Base-by-base conservation (phyloP, 2,888 invertebrate species). In the Dasypogon diadema region DNA sequence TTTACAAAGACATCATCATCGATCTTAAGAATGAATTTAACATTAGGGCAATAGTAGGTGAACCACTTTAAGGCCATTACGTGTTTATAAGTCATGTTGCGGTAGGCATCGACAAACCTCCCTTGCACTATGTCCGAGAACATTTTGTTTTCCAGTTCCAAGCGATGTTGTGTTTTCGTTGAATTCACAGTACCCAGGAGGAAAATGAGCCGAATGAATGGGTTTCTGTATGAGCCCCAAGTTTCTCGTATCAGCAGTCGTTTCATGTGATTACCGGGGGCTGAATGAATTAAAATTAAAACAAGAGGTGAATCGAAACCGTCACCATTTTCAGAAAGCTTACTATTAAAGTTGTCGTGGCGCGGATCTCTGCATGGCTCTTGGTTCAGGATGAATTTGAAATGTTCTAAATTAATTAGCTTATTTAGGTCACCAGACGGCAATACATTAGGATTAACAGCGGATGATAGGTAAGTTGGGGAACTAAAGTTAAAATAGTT, bases 31-130 rank as follows among this genome's bases (percentile, higher is more conserved):
- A 94, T 83, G 81, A 89, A 90, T 80, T 89, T 91, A 0, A 92
- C 93, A 42, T 87, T 86, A 0, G 89, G 87, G 83, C 95, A 95
- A 81, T 91, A 89, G 80, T 90, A 91, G 0, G 89, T 86, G 18
- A 91, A 90, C 92, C 94, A 95, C 82, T 94, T 93, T 55, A 95
- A 87, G 0, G 91, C 92, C 90, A 93, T 93, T 4, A 92, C 91
- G 83, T 95, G 94, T 82, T 95, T 95, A 81, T 94, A 92, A 0
- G 95, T 95, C 85, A 95, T 89, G 84, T 95, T 95, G 65, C 91
- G 88, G 82, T 95, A 95, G 0, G 91, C 89, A 85, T 95, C 95
- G 48, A 88, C 79, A 81, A 94, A 95, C 76, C 88, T 90, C 0
- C 94, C 95, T 82, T 94, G 93, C 16, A 95, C 88, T 68, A 95